Percentiles rank a stretch among this genome's conserved stretches.
Conservation (phyloP, 2,797 vertebrate genomes). For the Oreochromis mossambicus region DNA sequence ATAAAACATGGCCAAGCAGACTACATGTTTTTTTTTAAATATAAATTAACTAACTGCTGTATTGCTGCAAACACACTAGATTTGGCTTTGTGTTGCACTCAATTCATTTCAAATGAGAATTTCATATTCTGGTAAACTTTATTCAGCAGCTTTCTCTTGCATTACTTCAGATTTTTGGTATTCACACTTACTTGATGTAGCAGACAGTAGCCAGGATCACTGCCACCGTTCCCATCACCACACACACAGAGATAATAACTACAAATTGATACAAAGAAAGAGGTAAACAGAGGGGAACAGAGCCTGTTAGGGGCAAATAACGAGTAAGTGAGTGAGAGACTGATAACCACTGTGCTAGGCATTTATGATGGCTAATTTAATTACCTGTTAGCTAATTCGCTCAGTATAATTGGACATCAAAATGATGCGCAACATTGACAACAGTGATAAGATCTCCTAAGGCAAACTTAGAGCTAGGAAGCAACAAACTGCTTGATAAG, state of each 20-base stretch:
- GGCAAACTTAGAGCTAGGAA: background rate
- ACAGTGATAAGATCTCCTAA: background rate
- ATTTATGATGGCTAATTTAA: background rate
- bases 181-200: conserved; percentile 81
- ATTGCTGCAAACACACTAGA: background rate
- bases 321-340: background rate
- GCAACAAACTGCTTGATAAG: background rate
- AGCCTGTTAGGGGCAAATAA: background rate
- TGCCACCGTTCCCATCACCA: conserved; percentile 71
- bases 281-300: background rate
- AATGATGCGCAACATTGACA: background rate
- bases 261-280: conserved; percentile 5
- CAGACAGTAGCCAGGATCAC: conserved; percentile 79
- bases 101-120: background rate
- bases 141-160: background rate
- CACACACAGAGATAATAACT: conserved; percentile 84
- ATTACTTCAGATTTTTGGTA: background rate
- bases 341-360: background rate
- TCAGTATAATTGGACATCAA: background rate
- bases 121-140: background rate
- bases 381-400: background rate
- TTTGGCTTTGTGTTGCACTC: background rate
- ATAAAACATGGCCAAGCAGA: background rate
- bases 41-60: background rate
- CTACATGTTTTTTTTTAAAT: fast-evolving